These are phyloP conservation scores for Apaloderma vittatum DNA, from an alignment of 2,113 vertebrate species.

Conservation along the genomic window DNA sequence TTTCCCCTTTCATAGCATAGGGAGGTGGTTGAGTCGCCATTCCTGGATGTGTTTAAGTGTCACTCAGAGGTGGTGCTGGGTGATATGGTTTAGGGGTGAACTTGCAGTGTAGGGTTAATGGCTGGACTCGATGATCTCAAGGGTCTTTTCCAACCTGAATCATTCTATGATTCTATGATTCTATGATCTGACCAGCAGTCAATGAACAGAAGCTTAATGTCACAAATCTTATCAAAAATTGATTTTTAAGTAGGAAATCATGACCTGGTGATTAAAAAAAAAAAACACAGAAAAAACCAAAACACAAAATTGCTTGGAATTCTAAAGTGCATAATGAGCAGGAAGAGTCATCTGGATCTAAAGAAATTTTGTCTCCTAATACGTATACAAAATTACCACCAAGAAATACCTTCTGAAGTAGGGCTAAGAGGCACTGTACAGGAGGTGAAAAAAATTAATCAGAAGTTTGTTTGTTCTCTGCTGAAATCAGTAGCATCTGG, in stretches of 20 bases:
- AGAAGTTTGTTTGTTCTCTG: not conserved
- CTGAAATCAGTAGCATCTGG: not conserved
- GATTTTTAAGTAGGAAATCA: not conserved
- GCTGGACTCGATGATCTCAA: no score
- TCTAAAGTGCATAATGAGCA: not conserved
- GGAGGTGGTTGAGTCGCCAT: no score
- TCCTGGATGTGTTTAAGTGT: no score
- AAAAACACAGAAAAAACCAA: no score
- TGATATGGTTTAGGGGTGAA: no score
- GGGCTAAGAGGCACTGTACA: not conserved
- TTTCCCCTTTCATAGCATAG: not conserved
- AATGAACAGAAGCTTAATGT: not conserved
- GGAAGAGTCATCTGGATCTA: not conserved
- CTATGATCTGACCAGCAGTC: not conserved
- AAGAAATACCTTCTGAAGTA: not conserved
- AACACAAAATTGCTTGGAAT: not conserved
- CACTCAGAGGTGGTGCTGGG: no score
- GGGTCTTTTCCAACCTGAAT: no score
- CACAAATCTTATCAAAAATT: not conserved
- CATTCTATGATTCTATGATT: no score
- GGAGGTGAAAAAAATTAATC: not conserved
- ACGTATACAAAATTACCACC: not conserved
- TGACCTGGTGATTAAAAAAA: not conserved
- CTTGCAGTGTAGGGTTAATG: no score
- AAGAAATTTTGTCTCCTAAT: not conserved